Evolutionary conservation across 2,888 invertebrate species (phyloP), one percentile per base, ranked within the genome.

Genomic region (Mythimna lalbum): DNA sequence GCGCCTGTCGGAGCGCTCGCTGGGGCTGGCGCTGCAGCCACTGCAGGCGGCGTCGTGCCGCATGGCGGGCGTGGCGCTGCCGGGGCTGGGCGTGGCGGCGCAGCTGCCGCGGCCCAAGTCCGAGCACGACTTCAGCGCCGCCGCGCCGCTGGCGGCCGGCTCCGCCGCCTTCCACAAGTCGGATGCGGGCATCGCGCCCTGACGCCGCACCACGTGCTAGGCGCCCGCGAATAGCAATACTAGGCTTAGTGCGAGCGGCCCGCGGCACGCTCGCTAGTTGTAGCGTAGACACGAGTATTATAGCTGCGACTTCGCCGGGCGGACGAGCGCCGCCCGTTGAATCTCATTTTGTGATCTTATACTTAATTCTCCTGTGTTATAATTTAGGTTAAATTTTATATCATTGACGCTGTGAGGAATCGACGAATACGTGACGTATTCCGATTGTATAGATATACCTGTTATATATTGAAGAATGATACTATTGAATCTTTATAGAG

Each of bases 151-250:
- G 75, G 92, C 96, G 74, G 89, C 96, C 83, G 95, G 96, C 78
- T 92, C 96, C 86, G 95, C 96, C 89, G 95, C 97, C 90, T 98
- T 98, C 96, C 97, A 98, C 96, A 97, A 97, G 96, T 98, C 98
- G 91, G 98, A 98, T 95, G 97, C 97, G 88, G 97, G 97, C 95
- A 97, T 97, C 94, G 97, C 97, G 95, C 97, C 98, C 93, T 97
- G 97, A 97, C 95, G 94, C 90, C 94, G 97, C 96, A 97, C 97
- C 93, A 96, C 97, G 95, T 96, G 97, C 97, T 97, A 97, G 97
- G 89, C 82, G 84, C 33, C 21, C 52, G 23, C 85, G 86, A 89
- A 94, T 94, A 95, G 95, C 95, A 95, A 95, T 95, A 95, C 94
- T 95, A 95, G 95, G 93, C 95, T 94, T 95, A 95, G 95, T 92